Evolutionary conservation across 2,797 vertebrate species (phyloP).

Genomic region (Ispidina lecontei): DNA sequence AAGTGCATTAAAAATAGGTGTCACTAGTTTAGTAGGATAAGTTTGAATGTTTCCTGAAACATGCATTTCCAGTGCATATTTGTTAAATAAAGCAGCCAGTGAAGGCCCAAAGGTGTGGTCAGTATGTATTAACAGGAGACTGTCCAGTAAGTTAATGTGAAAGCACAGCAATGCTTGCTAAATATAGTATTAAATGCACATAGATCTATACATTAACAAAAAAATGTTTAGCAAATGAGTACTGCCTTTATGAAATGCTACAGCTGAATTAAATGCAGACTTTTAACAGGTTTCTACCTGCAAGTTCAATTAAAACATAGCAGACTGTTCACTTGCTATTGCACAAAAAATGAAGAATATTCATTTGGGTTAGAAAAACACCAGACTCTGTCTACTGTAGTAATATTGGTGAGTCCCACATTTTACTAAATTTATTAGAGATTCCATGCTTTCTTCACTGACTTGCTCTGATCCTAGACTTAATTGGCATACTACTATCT

Average conservation of each 20-base stretch:
- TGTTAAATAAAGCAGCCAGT: neutral
- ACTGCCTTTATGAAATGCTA: neutral
- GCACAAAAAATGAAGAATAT: neutral
- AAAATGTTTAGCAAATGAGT: neutral
- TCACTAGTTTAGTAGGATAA: neutral
- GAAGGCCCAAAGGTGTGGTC: neutral
- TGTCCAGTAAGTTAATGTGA: neutral
- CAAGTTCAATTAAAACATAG: neutral
- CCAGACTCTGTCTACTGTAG: neutral
- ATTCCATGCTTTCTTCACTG: neutral
- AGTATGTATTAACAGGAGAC: neutral
- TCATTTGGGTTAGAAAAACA: neutral
- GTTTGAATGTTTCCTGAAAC: neutral
- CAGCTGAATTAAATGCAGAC: neutral
- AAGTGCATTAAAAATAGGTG: neutral
- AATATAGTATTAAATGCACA: neutral
- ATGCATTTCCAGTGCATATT: neutral
- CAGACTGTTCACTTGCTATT: neutral
- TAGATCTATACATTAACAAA: neutral
- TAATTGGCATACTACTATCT: neutral
- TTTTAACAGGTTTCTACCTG: neutral
- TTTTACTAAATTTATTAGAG: neutral
- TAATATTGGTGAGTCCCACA: neutral
- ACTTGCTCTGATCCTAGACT: neutral
- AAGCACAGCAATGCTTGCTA: neutral